A percentile compares a stretch with the other conserved stretches of the same genome.
phyloP scores from a whole-genome alignment of 2,888 invertebrate species.

The Chydorus sphaericus region DNA sequence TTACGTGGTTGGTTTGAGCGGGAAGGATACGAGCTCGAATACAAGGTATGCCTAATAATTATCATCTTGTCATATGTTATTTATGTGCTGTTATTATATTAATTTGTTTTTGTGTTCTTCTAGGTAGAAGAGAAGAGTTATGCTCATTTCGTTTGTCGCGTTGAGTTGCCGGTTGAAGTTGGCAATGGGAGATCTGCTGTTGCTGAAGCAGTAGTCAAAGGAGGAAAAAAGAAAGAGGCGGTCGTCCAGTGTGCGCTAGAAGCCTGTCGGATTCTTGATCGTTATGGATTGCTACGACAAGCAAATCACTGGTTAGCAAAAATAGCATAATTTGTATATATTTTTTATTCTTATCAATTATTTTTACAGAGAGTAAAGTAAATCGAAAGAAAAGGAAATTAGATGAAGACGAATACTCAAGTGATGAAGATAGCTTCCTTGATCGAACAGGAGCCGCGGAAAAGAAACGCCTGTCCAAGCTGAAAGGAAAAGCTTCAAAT shows the following conservation, averaged over 20 bases:
- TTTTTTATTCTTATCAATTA: background rate
- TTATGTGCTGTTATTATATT: background rate
- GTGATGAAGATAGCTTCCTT: constrained; percentile 88
- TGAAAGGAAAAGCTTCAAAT: constrained; percentile 41
- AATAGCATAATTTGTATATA: background rate
- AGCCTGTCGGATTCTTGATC: constrained; percentile 80
- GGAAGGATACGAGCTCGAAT: constrained; percentile 73
- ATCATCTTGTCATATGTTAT: background rate
- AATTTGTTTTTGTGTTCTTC: background rate
- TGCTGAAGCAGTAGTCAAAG: constrained; percentile 67
- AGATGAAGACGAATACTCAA: constrained; percentile 81
- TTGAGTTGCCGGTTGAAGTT: constrained; percentile 66
- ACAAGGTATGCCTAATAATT: constrained; percentile 42
- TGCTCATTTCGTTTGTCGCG: constrained; percentile 16
- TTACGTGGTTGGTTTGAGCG: constrained; percentile 86
- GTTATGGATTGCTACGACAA: constrained; percentile 69
- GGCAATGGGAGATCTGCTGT: constrained; percentile 54
- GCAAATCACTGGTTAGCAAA: constrained; percentile 56
- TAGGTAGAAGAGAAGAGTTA: constrained; percentile 9
- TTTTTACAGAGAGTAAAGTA: constrained; percentile 47
- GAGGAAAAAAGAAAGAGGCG: constrained; percentile 77
- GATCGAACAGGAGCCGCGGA: constrained; percentile 90
- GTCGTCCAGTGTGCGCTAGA: constrained; percentile 86
- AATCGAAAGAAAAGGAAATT: constrained; percentile 67
- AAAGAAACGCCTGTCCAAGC: constrained; percentile 62